Evolutionary conservation across 2,888 invertebrate genomes (phyloP), one percentile per base, ranked within the genome.

Genomic region (Sylvicola fuscatus): DNA sequence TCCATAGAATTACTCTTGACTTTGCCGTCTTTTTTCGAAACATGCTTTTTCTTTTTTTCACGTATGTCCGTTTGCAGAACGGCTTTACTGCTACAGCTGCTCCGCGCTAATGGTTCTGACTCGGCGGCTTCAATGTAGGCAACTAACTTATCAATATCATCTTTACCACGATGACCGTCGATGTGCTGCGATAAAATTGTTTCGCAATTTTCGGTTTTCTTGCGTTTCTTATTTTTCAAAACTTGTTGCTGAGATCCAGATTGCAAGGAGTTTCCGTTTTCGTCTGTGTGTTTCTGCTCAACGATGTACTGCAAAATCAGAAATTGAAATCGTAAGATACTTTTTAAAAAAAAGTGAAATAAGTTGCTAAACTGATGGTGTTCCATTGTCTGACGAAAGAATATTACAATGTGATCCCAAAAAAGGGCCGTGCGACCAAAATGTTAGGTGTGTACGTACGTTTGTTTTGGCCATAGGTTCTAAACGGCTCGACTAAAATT

Each of bases 151-250:
- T 82, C 76, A 28, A 86, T 68, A 44, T 80, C 73, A 53, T 77
- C 77, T 50, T 76, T 71, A 40, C 80, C 74, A 40, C 80, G 70
- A 61, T 82, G 80, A 8, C 86, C 86, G 49, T 72, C 75, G 39
- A 83, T 73, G 43, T 70, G 66, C 47, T 66, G 62, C 1, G 67
- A 56, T 40, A 60, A 57, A 14, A 65, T 28, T 12, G 52, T 2
- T 52, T 53, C 41, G 47, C 56, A 12, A 54, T 57, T 35, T 73
- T 53, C 48, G 70, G 60, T 65, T 66, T 37, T 52, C 53, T 37
- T 60, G 60, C 14, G 61, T 58, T 69, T 62, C 60, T 70, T 63
- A 58, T 68, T 63, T 47, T 65, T 61, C 42, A 62, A 61, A 59
- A 70, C 26, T 26, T 34, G 21, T 26, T 34, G 14, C 12, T 27